Base-by-base conservation (phyloP, 2,113 vertebrate genomes). In the Chionomys nivalis region DNA sequence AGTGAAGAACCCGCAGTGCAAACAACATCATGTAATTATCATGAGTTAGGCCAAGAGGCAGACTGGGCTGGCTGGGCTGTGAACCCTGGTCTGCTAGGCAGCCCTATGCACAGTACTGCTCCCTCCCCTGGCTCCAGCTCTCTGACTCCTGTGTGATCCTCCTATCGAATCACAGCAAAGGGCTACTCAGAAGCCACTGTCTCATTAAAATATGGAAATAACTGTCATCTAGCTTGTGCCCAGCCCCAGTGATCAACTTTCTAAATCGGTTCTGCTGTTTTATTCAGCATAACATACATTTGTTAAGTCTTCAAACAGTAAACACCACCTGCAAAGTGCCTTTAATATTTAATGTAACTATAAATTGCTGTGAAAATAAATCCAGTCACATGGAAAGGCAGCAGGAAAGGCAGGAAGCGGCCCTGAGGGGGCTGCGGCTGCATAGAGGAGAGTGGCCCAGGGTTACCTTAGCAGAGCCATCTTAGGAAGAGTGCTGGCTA, bases 271-370 rank as follows among this genome's bases (percentile, higher is more conserved):
- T 93, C 93, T 63, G 68, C 79, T 19, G 0, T 87, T 96, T 93
- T 52, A 61, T 23, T 47, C 52, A 28, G 81, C 75, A 68, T 61
- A 87, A 12, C 89, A 79, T 94, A 93, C 79, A 95, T 93, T 94
- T 93, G 96, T 93, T 96, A 94, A 94, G 87, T 97, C 96, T 83
- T 93, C 58, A 52, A 52, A 94, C 91, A 87, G 96, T 97, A 97
- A 97, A 97, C 96, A 96, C 96, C 96, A 98, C 97, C 95, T 97
- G 96, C 91, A 95, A 96, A 96, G 87, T 90, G 52, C 47, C 87
- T 94, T 96, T 97, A 96, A 97, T 97, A 97, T 97, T 98, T 95
- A 96, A 96, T 88, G 76, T 94, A 83, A 95, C 89, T 92, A n/a
- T 90, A 93, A 94, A 93, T 93, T 96, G 94, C 97, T 97, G 93